These are phyloP conservation scores for Stramonita haemastoma DNA, from an alignment of 2,888 invertebrate species.

Conservation along the genomic window DNA sequence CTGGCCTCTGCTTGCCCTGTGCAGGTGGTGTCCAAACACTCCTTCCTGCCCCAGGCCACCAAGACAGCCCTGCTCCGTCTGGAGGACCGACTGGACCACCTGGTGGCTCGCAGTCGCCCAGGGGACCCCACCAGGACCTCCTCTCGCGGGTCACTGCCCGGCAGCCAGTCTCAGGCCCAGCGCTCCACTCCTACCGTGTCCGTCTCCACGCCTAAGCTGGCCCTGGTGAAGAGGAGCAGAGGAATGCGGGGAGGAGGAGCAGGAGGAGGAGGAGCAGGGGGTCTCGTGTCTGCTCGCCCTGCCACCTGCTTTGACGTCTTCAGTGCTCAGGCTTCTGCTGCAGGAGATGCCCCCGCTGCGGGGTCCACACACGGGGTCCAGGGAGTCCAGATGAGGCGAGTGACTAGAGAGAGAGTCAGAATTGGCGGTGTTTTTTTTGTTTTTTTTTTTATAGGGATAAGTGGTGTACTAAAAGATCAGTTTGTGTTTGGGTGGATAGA, in stretches of 20 bases:
- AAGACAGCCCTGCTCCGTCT: constrained; percentile 24
- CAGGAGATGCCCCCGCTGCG: neutral
- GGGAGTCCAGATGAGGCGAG: constrained; percentile 7
- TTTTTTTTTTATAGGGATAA: too few relatives aligned
- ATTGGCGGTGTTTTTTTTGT: neutral
- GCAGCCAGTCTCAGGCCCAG: neutral
- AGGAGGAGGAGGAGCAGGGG: neutral
- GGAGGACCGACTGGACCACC: constrained; percentile 32
- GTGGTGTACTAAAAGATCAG: too few relatives aligned
- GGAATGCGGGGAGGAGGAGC: neutral
- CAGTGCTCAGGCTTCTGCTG: neutral
- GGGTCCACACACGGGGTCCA: neutral
- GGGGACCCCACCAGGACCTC: neutral
- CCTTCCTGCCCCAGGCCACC: constrained; percentile 34
- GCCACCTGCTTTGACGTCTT: neutral
- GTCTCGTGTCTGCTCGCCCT: neutral
- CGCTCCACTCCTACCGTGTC: neutral
- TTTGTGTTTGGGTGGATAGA: too few relatives aligned
- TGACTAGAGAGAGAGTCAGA: neutral
- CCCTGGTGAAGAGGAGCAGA: neutral
- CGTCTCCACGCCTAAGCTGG: neutral
- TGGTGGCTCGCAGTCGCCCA: constrained; percentile 8
- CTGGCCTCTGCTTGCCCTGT: too few relatives aligned
- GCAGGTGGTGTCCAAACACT: constrained; percentile 28
- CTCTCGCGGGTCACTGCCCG: too few relatives aligned